Evolutionary conservation across 2,797 vertebrate species (phyloP).

Genomic region (Synanceia verrucosa): DNA sequence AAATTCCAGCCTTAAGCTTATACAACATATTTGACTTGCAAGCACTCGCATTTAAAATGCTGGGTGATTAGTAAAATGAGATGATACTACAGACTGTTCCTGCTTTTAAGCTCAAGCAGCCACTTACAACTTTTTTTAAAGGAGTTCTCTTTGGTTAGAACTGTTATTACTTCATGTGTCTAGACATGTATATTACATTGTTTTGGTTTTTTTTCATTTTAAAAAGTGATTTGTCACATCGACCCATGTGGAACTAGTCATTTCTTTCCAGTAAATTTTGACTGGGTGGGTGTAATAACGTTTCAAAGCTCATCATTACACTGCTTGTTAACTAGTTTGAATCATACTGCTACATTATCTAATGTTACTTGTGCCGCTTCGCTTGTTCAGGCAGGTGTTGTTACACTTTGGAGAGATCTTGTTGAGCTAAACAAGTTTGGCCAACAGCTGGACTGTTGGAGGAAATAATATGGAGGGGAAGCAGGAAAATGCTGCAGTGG

Average conservation of each 20-base stretch:
- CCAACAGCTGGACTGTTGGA: slow-evolving; percentile 43
- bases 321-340: slow-evolving; percentile 15
- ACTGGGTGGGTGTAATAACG: slow-evolving; percentile 1
- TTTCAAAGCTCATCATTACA: slow-evolving; percentile 35
- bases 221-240: neutral
- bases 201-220: slow-evolving; percentile 10
- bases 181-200: neutral
- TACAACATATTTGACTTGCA: slow-evolving; percentile 66
- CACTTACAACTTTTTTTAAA: slow-evolving; percentile 3
- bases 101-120: slow-evolving; percentile 15
- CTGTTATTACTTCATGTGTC: slow-evolving; percentile 15
- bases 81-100: slow-evolving; percentile 30
- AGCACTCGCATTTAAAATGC: slow-evolving; percentile 65
- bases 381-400: slow-evolving; percentile 19
- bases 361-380: slow-evolving; percentile 3
- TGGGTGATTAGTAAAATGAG: slow-evolving; percentile 61
- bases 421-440: slow-evolving; percentile 21
- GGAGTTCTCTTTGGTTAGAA: neutral
- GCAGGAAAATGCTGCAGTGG: slow-evolving; percentile 27
- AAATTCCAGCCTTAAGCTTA: slow-evolving; percentile 61
- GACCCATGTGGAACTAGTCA: neutral
- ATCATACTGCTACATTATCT: slow-evolving; percentile 6
- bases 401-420: slow-evolving; percentile 9
- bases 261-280: neutral
- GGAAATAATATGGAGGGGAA: slow-evolving; percentile 41